These are phyloP conservation scores for Hydropotes inermis DNA, from an alignment of 2,113 vertebrate species.

Conservation along the genomic window DNA sequence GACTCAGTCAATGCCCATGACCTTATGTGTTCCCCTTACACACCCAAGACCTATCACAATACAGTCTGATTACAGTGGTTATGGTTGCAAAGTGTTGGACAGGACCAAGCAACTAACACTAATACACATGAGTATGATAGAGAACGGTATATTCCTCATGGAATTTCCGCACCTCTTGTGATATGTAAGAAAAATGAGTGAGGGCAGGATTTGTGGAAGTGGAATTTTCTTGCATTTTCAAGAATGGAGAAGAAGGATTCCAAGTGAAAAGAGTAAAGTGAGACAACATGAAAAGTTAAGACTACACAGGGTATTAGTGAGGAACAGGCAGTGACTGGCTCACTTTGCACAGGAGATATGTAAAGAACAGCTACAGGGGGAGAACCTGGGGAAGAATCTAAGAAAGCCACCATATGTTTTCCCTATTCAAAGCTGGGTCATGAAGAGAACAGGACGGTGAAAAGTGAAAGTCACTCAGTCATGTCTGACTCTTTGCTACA, in stretches of 20 bases:
- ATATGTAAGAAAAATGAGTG: neutral
- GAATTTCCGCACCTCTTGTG: neutral
- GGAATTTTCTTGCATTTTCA: neutral
- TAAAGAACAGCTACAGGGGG: neutral
- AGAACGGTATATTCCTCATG: neutral
- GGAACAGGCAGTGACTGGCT: neutral
- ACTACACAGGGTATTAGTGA: neutral
- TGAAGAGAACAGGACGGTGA: neutral
- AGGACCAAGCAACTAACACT: neutral
- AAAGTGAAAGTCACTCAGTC: neutral
- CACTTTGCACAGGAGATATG: neutral
- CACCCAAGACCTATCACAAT: neutral
- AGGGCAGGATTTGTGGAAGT: neutral
- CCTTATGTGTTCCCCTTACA: fast-evolving
- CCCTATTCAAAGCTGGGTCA: neutral
- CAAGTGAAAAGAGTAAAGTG: neutral
- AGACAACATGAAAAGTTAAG: neutral
- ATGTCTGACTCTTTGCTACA: neutral
- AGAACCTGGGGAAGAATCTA: neutral
- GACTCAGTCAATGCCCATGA: neutral
- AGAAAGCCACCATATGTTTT: neutral
- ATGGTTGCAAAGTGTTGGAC: neutral
- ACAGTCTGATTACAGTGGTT: neutral
- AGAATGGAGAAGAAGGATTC: neutral
- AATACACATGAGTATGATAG: neutral